Conservation (phyloP, 2,888 invertebrate genomes). For the Orchesellides sinensis region DNA sequence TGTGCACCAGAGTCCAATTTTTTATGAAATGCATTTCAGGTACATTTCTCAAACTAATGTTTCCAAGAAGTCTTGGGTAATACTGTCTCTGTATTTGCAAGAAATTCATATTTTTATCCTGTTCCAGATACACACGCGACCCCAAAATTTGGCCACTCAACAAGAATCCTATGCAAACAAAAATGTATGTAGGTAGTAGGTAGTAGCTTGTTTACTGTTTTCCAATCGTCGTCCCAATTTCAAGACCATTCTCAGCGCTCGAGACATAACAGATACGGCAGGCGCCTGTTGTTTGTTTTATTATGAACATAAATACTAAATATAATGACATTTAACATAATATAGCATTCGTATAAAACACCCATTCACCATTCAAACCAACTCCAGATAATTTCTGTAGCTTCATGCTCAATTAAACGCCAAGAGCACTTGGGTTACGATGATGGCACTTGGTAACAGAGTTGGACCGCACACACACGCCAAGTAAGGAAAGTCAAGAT, state of each 20-base stretch:
- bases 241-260: slow-evolving; percentile 32
- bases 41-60: background rate
- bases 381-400: too few species aligned
- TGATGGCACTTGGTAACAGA: background rate
- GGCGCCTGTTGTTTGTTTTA: background rate
- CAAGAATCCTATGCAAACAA: background rate
- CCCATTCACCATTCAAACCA: too few species aligned
- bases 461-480: background rate
- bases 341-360: too few species aligned
- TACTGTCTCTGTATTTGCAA: background rate
- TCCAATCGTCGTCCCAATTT: slow-evolving; percentile 39
- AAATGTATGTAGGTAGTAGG: too few species aligned
- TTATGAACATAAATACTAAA: background rate
- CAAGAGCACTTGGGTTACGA: too few species aligned
- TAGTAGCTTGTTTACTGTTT: slow-evolving; percentile 22
- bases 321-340: background rate
- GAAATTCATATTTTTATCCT: background rate
- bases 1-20: too few species aligned
- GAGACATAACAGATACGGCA: slow-evolving; percentile 21
- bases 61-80: background rate
- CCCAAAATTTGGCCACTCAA: background rate
- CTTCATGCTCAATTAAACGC: too few species aligned
- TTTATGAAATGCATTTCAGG: background rate
- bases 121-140: background rate
- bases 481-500: background rate